Evolutionary conservation across 2,888 invertebrate species (phyloP).

Genomic region (Drosophila colorata): DNA sequence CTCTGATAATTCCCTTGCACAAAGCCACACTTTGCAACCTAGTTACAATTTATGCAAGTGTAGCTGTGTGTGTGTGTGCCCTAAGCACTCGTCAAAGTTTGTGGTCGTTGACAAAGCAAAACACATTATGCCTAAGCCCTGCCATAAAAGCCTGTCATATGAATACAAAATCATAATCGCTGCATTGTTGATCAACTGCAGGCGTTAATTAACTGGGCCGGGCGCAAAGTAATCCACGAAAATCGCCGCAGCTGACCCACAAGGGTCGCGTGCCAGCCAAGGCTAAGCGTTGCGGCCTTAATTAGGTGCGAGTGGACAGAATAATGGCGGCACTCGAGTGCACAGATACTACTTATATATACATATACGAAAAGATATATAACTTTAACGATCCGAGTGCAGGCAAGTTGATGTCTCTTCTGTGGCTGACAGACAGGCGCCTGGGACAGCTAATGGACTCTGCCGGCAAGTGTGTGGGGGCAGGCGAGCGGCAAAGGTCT

Average conservation of each 20-base stretch:
- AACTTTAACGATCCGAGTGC: conserved; percentile 4
- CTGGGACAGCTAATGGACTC: too few species aligned
- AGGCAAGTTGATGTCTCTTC: too few species aligned
- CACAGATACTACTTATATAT: not conserved
- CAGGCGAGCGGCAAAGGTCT: not conserved
- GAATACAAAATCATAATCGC: conserved; percentile 6
- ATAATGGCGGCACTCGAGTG: not conserved
- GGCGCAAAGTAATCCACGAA: conserved; percentile 4
- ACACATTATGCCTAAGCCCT: not conserved
- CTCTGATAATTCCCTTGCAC: not conserved
- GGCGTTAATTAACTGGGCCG: conserved; percentile 28
- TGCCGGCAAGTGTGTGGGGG: not conserved
- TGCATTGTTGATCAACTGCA: conserved; percentile 31
- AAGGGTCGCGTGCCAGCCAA: not conserved
- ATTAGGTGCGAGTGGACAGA: conserved; percentile 20
- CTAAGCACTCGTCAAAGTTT: conserved; percentile 11
- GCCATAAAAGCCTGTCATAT: conserved; percentile 6
- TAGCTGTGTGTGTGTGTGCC: conserved; percentile 1
- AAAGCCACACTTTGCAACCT: not conserved
- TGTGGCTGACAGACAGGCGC: too few species aligned
- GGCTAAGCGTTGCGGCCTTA: conserved; percentile 7
- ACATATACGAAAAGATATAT: not conserved
- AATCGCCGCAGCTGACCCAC: not conserved
- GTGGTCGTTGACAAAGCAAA: conserved; percentile 2
- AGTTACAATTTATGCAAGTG: conserved; percentile 3